These are phyloP conservation scores for Fulmarus glacialis DNA, from an alignment of 2,113 vertebrate species.

Conservation along the genomic window DNA sequence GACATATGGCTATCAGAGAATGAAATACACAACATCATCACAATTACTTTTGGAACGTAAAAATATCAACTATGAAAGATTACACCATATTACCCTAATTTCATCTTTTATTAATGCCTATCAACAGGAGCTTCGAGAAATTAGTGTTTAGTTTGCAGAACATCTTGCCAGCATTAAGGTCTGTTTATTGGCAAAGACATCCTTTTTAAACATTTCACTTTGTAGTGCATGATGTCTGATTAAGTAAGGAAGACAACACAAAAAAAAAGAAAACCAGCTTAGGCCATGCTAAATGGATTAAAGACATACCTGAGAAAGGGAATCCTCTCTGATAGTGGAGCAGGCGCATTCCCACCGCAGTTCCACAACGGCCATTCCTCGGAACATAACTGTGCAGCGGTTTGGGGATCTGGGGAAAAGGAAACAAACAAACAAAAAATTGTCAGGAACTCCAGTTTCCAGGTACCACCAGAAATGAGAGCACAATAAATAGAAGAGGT, in stretches of 20 bases:
- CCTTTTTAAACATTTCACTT: neutral
- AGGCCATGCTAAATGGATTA: neutral
- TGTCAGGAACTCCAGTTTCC: neutral
- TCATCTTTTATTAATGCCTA: neutral
- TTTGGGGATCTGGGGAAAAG: neutral
- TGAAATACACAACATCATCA: neutral
- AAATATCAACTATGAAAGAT: neutral
- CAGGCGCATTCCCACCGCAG: neutral
- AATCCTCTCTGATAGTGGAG: neutral
- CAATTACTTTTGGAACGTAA: neutral
- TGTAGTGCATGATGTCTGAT: too few relatives aligned
- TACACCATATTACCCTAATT: neutral
- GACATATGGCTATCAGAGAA: neutral
- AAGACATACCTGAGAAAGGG: neutral
- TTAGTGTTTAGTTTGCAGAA: neutral
- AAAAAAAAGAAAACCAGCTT: neutral
- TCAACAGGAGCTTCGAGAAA: neutral
- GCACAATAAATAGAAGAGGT: neutral
- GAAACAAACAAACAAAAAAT: neutral
- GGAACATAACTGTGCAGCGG: rapidly evolving
- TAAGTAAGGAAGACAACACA: neutral
- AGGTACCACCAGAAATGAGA: neutral
- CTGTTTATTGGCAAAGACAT: neutral
- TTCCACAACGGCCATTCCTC: rapidly evolving
- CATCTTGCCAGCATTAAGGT: neutral